Evolutionary conservation across 1,140 invertebrate species (phyloP), one percentile per base, ranked within the genome.

Genomic region (Sitophilus oryzae): DNA sequence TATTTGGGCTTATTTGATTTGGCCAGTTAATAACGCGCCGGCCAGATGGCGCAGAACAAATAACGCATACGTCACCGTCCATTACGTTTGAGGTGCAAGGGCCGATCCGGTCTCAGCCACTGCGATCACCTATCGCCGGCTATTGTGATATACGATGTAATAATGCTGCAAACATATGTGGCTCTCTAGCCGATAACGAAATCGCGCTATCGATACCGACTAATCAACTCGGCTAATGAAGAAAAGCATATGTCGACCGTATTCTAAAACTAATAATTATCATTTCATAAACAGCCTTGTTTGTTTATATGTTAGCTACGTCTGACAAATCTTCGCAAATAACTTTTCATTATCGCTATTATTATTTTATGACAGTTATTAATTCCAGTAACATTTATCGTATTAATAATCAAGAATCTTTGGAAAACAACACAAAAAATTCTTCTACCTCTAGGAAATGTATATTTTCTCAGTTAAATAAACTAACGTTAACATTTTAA

Each of bases 31-130:
- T 71, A 71, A 69, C 69, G 64, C 63, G 64, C 65, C 60, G 60
- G 62, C 69, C 69, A 71, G 66, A 66, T 71, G 69, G 66, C 69
- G 68, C 66, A 66, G 63, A 68, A 69, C 69, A 71, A 71, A 71
- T 70, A 71, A 68, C 69, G 69, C 66, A 68, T 69, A 71, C 69
- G 69, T 71, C 67, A 71, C 56, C 62, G 69, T 63, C 65, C 66
- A 68, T 70, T 69, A 67, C 59, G 60, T 57, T 22, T 35, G 45
- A 58, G 54, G 54, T 50, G 47, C 47, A 42, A 46, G 40, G 30
- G 19, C 23, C 38, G 38, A 43, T 61, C 60, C 52, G 56, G 47
- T 58, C 64, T 62, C 58, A 61, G 51, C 66, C 64, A 60, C 66
- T 67, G 60, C 66, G 66, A 69, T 68, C 66, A 69, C 63, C 67